These are phyloP conservation scores for Rhinogobius similis DNA, from an alignment of 2,113 vertebrate genomes.

Conservation along the genomic window DNA sequence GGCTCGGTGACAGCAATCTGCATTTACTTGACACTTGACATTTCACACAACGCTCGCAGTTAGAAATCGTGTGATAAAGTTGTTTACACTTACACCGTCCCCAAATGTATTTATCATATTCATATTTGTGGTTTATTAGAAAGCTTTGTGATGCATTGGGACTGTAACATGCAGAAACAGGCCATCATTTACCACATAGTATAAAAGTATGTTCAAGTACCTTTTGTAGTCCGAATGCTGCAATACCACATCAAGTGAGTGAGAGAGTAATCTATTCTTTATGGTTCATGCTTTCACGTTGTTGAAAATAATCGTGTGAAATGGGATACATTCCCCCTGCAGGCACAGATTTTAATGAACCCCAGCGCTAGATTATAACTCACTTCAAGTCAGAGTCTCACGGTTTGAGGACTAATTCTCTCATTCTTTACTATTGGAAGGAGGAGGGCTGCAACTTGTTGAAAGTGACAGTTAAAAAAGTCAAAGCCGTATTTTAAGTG, in stretches of 20 bases:
- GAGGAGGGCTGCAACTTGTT: constrained; percentile 56
- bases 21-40: constrained; percentile 27
- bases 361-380: constrained; percentile 65
- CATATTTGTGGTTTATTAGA: constrained; percentile 4
- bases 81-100: constrained; percentile 12
- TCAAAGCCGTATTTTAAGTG: constrained; percentile 69
- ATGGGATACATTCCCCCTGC: constrained; percentile 66
- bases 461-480: constrained; percentile 68
- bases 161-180: constrained; percentile 19
- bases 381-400: constrained; percentile 50
- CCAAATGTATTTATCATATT: constrained; percentile 10
- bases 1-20: background rate
- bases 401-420: constrained; percentile 66
- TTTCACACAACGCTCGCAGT: constrained; percentile 20
- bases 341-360: constrained; percentile 67
- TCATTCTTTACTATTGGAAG: constrained; percentile 52
- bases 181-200: background rate
- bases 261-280: constrained; percentile 60
- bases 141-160: constrained; percentile 1
- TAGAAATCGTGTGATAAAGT: constrained; percentile 13
- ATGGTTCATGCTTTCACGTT: constrained; percentile 58
- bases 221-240: background rate
- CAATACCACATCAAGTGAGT: background rate
- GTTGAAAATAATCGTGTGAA: constrained; percentile 65
- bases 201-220: background rate